Evolutionary conservation across 2,888 invertebrate species (phyloP), one percentile per base, ranked within the genome.

Genomic region (Hylaea fasciaria): DNA sequence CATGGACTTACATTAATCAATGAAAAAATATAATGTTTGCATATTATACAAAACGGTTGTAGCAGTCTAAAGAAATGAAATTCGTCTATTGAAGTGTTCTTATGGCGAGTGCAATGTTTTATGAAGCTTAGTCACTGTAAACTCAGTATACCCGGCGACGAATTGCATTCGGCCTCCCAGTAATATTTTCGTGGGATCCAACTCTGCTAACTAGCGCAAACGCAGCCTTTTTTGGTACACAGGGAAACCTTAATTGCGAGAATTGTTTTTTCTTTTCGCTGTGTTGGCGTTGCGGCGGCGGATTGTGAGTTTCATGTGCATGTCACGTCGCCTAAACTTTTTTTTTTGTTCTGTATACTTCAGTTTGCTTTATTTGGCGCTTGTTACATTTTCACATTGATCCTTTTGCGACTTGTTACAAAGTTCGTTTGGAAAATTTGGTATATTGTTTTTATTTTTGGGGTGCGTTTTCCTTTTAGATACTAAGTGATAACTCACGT

Each of bases 141-240:
- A 17, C 13, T 9, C 22, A 22, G 12, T 4, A 32, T n/a, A 16
- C 13, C 4, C 0, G 16, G 2, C 70, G 71, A 79, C 74, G 81
- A 86, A 87, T 87, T 88, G 81, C 81, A 76, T 69, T 37, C 68
- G 73, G 77, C 78, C 76, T 75, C 28, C 22, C 57, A 46, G 54
- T 49, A 51, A 56, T 63, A 65, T 70, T 67, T 66, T 75, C 74
- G 77, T 74, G 82, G 83, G 81, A 83, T 81, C 78, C 81, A 68
- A 67, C 68, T 17, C 48, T 17, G 73, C 82, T 84, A 80, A 82
- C 83, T 80, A 82, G 78, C 79, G 82, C 81, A 71, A 79, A 83
- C 82, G 72, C 70, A 68, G 81, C 83, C 69, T 78, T 84, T 86
- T 86, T 79, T 52, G 64, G 65, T 75, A 80, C 78, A 78, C 77